These are phyloP conservation scores for Trissonchulus sp. DNA, from an alignment of 2,888 invertebrate species.

Conservation along the genomic window DNA sequence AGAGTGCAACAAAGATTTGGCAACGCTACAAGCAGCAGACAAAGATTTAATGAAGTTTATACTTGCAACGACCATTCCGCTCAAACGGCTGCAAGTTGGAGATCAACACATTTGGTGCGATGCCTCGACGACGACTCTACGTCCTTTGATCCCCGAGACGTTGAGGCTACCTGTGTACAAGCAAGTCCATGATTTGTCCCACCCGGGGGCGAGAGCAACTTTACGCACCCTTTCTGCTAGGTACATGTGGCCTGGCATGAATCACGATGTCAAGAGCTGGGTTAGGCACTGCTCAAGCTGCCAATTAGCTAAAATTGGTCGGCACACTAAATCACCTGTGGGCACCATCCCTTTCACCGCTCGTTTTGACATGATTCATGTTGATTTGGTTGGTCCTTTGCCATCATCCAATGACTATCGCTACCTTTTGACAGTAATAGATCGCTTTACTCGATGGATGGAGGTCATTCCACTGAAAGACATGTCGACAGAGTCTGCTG, in stretches of 20 bases:
- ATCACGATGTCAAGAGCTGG: slow-evolving; percentile 17
- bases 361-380: slow-evolving; percentile 16
- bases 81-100: neutral
- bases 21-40: neutral
- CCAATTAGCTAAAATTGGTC: slow-evolving; percentile 12
- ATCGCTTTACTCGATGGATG: slow-evolving; percentile 16
- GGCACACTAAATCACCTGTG: slow-evolving; percentile 23
- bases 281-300: neutral
- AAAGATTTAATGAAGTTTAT: neutral
- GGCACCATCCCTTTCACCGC: neutral
- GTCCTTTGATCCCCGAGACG: neutral
- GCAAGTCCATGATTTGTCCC: neutral
- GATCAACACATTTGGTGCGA: neutral
- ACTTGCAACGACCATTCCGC: neutral
- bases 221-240: neutral
- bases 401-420: slow-evolving; percentile 1
- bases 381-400: slow-evolving; percentile 20
- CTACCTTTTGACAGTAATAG: slow-evolving; percentile 18
- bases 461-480: slow-evolving; percentile 11
- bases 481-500: slow-evolving; percentile 20
- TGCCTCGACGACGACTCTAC: neutral
- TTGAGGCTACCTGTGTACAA: slow-evolving; percentile 10
- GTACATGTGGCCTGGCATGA: slow-evolving; percentile 21
- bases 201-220: slow-evolving; percentile 10
- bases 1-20: neutral